Evolutionary conservation across 2,888 invertebrate genomes (phyloP), one percentile per base, ranked within the genome.

Genomic region (Tholera decimalis): DNA sequence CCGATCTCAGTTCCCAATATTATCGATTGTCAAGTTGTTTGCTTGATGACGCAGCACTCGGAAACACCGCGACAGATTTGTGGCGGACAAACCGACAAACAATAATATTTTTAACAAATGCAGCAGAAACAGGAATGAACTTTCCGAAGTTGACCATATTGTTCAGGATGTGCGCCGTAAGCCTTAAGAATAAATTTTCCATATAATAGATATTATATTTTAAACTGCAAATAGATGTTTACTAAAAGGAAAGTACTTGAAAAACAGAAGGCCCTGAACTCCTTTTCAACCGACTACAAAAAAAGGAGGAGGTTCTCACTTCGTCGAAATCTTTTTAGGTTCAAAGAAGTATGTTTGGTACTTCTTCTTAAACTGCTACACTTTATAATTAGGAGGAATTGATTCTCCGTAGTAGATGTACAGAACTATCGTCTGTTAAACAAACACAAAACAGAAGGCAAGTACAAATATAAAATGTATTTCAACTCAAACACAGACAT

Each of bases 21-120:
- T 33, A 35, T 28, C 53, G 43, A 66, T 22, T 43, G 24, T 7
- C 18, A 18, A 22, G 30, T 30, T 30, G 30, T 49, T 50, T 37
- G 5, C 18, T 7, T 13, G 11, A 22, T 39, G 43, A 22, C n/a
- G 13, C 20, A 39, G 37, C 55, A 44, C 28, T 4, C 33, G 22
- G 43, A 20, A 9, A 22, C 57, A 30, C 15, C 11, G 18, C 2
- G 2, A 47, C 35, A 49, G 18, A 35, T 61, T 30, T 43, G 61
- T 54, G 33, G 22, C 13, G 1, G 22, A 24, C 22, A 8, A 28
- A 44, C 22, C 5, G 13, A 56, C 33, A 46, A 56, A 46, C 13
- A 46, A 9, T 3, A 2, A 43, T 33, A 55, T 8, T 54, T 8
- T 20, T 53, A 13, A 18, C 8, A 24, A n/a, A 30, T 43, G 5